Percentiles rank a stretch among this genome's conserved stretches.
These are phyloP conservation scores for Hemicordylus capensis DNA, from an alignment of 2,113 vertebrate species.

Conservation along the genomic window DNA sequence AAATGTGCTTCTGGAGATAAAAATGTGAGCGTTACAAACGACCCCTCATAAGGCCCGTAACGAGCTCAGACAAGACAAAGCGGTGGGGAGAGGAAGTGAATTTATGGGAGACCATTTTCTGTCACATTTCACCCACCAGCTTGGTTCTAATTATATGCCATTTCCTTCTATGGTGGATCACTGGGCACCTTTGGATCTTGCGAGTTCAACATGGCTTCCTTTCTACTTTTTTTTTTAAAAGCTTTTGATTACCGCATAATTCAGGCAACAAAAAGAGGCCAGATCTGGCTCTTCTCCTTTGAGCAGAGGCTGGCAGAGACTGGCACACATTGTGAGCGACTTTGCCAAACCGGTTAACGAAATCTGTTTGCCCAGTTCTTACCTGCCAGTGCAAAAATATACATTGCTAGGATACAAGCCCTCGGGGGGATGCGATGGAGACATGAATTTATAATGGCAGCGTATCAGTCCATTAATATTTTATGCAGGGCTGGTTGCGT, in stretches of 20 bases:
- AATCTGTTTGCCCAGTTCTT: neutral
- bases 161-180: neutral
- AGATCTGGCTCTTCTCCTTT: neutral
- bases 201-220: neutral
- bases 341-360: neutral
- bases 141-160: neutral
- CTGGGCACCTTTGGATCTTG: neutral
- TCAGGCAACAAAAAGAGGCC: neutral
- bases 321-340: neutral
- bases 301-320: neutral
- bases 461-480: slow-evolving; percentile 1
- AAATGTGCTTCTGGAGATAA: neutral
- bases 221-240: neutral
- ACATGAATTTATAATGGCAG: neutral
- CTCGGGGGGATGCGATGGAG: neutral
- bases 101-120: slow-evolving; percentile 6
- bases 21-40: neutral
- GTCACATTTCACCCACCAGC: neutral
- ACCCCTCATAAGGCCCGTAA: neutral
- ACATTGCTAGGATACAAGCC: neutral
- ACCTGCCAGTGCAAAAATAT: neutral
- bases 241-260: neutral
- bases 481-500: neutral
- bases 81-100: neutral
- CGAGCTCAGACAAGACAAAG: neutral